Evolutionary conservation across 2,113 vertebrate species (phyloP).

Genomic region (Mugil cephalus): DNA sequence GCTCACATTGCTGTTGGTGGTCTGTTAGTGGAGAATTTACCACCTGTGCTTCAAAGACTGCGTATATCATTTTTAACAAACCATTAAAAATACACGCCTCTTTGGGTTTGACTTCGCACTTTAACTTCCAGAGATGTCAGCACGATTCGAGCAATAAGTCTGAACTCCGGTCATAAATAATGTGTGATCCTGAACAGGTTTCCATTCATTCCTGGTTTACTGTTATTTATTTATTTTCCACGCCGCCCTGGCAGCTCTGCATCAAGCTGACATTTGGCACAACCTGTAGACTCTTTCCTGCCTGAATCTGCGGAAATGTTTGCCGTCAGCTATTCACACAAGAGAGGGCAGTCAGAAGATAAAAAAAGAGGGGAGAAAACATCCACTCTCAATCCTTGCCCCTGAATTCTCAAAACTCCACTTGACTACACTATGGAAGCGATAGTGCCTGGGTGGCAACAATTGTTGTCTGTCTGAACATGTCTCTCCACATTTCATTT

Average conservation of each 20-base stretch:
- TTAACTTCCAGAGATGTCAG: background rate
- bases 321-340: slow-evolving; percentile 52
- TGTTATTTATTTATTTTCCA: background rate
- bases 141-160: background rate
- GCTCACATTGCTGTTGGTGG: background rate
- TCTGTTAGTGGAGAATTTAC: too few relatives aligned
- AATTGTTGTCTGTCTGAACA: slow-evolving; percentile 60
- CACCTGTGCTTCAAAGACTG: too few relatives aligned
- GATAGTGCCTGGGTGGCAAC: slow-evolving; percentile 42
- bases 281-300: slow-evolving; percentile 44
- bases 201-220: slow-evolving; percentile 32
- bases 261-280: slow-evolving; percentile 42
- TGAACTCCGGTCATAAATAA: slow-evolving; percentile 2
- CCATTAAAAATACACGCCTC: background rate
- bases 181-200: background rate
- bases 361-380: slow-evolving; percentile 43
- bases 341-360: slow-evolving; percentile 43
- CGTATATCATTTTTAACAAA: background rate
- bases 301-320: slow-evolving; percentile 27
- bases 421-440: slow-evolving; percentile 53
- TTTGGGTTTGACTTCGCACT: background rate
- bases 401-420: slow-evolving; percentile 57
- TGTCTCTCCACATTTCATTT: slow-evolving; percentile 39
- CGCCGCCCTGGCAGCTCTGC: slow-evolving; percentile 4
- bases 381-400: slow-evolving; percentile 38